A percentile compares a stretch with the other conserved stretches of the same genome.
phyloP scores from a whole-genome alignment of 2,888 invertebrate genomes.

The Pocota personata region DNA sequence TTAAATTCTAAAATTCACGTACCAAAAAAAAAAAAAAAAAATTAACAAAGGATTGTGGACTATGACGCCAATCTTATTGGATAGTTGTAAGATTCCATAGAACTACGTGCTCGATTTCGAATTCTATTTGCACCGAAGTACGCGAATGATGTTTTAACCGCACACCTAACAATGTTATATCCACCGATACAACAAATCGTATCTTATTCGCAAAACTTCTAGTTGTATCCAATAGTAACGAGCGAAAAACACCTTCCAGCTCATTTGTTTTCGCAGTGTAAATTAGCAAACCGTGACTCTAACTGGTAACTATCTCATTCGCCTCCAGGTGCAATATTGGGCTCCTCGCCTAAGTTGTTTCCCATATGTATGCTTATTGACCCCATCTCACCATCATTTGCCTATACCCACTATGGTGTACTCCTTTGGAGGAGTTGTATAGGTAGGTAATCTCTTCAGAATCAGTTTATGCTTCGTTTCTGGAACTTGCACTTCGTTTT shows the following conservation, averaged over 20 bases:
- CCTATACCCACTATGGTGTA: slow-evolving; percentile 41
- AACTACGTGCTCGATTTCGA: slow-evolving; percentile 34
- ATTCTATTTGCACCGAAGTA: slow-evolving; percentile 9
- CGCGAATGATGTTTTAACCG: background rate
- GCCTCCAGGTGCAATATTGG: slow-evolving; percentile 70
- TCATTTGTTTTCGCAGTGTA: slow-evolving; percentile 73
- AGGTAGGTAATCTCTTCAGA: slow-evolving; percentile 53
- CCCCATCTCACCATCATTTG: slow-evolving; percentile 66
- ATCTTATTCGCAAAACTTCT: background rate
- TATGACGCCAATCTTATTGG: no score
- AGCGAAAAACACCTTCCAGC: slow-evolving; percentile 59
- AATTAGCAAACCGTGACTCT: slow-evolving; percentile 74
- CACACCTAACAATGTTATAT: background rate
- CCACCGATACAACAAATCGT: background rate
- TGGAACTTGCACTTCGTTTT: slow-evolving; percentile 29
- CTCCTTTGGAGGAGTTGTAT: slow-evolving; percentile 16
- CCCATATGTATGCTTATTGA: slow-evolving; percentile 52
- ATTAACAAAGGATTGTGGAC: no score
- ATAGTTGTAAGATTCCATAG: no score
- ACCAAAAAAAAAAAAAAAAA: no score
- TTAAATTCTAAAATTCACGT: no score
- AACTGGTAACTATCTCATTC: slow-evolving; percentile 67
- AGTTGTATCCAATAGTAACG: slow-evolving; percentile 38
- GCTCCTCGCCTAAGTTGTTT: slow-evolving; percentile 23
- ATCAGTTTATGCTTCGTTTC: slow-evolving; percentile 56